Evolutionary conservation across 2,797 vertebrate species (phyloP).

Genomic region (Glossophaga mutica): DNA sequence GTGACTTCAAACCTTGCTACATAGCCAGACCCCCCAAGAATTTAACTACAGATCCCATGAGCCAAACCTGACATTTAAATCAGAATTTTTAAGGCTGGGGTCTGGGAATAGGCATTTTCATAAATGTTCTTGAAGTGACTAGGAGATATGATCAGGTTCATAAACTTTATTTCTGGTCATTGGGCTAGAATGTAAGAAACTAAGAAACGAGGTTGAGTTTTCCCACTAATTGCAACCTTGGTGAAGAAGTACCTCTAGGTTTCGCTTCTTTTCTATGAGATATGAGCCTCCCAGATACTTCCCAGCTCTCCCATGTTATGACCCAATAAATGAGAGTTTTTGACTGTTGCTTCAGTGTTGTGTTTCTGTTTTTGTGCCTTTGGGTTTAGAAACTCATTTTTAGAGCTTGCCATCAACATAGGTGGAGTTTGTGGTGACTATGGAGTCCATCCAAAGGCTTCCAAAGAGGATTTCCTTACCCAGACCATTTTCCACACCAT

Average conservation of each 20-base stretch:
- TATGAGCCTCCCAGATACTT: not conserved
- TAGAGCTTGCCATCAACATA: not conserved
- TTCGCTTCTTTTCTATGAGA: slow-evolving; percentile 14
- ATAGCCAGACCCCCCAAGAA: not conserved
- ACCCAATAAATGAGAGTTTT: not conserved
- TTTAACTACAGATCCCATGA: not conserved
- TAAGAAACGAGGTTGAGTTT: not conserved
- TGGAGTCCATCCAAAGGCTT: not conserved
- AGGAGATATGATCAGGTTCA: not conserved
- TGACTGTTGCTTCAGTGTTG: not conserved
- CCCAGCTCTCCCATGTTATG: not conserved
- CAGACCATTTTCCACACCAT: not conserved
- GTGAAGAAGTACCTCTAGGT: not conserved
- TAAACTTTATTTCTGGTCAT: not conserved
- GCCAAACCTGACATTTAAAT: not conserved
- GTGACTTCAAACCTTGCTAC: not conserved
- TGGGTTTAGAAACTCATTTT: slow-evolving; percentile 5
- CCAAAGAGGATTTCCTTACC: not conserved
- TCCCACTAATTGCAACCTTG: not conserved
- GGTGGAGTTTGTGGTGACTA: not conserved
- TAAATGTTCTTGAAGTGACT: not conserved
- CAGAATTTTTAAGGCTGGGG: not conserved
- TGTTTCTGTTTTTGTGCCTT: not conserved
- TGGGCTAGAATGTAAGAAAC: not conserved
- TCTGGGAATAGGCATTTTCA: not conserved